Conservation (phyloP, 2,888 invertebrate genomes). For the Zeuzera pyrina region DNA sequence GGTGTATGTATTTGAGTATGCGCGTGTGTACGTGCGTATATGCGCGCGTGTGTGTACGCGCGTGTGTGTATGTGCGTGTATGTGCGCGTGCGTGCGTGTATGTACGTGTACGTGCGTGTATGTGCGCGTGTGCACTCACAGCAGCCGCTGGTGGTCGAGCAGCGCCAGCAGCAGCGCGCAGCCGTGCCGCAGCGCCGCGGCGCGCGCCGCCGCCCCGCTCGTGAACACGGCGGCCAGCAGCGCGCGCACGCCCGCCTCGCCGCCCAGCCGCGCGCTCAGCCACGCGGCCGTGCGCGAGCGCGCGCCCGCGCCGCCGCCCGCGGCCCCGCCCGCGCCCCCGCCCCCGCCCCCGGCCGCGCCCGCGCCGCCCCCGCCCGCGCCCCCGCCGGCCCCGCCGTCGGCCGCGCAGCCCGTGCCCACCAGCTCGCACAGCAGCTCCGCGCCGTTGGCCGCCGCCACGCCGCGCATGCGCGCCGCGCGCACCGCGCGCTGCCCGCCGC, state of each 20-base stretch:
- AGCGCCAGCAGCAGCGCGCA: constrained; percentile 81
- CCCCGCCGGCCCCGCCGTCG: constrained; percentile 32
- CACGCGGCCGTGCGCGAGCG: not conserved
- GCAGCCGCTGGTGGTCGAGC: constrained; percentile 35
- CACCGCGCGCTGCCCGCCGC: constrained; percentile 63
- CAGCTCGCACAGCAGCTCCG: constrained; percentile 91
- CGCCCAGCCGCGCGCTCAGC: constrained; percentile 16
- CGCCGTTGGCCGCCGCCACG: constrained; percentile 88
- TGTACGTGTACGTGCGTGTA: too few species aligned
- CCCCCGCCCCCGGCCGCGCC: not conserved
- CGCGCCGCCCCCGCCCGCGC: not conserved
- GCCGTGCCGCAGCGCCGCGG: constrained; percentile 84
- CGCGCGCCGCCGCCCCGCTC: constrained; percentile 70
- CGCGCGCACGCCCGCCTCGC: constrained; percentile 26
- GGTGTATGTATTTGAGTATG: too few species aligned
- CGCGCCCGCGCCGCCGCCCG: not conserved
- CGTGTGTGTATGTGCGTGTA: too few species aligned
- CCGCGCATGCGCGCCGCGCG: constrained; percentile 68
- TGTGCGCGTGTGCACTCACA: not conserved
- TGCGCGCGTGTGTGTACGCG: too few species aligned
- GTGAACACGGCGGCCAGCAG: constrained; percentile 83
- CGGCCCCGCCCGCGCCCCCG: constrained; percentile 22
- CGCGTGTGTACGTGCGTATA: too few species aligned
- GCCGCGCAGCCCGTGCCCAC: constrained; percentile 55
- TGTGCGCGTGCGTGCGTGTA: too few species aligned